A percentile compares a stretch with the other conserved stretches of the same genome.
Evolutionary conservation across 1,140 invertebrate genomes (phyloP).

Genomic region (Anastrepha ludens): DNA sequence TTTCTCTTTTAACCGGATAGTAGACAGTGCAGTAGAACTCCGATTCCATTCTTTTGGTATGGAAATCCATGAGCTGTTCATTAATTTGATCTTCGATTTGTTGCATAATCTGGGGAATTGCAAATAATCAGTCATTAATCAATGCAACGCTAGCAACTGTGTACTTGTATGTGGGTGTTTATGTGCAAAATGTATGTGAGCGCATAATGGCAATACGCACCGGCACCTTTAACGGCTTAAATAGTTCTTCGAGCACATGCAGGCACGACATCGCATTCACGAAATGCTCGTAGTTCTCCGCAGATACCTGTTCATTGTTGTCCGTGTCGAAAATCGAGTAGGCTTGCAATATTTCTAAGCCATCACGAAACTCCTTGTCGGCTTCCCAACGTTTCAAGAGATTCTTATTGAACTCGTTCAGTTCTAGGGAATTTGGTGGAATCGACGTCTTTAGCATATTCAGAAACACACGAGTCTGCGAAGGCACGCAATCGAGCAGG

Average conservation of each 20-base stretch:
- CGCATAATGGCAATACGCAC: constrained; percentile 56
- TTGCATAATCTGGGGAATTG: constrained; percentile 20
- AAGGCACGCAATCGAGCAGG: constrained; percentile 56
- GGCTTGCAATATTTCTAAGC: constrained; percentile 36
- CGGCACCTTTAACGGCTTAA: constrained; percentile 60
- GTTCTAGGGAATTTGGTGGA: not conserved
- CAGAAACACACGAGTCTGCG: constrained; percentile 34
- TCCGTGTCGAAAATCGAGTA: constrained; percentile 10
- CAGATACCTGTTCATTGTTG: not conserved
- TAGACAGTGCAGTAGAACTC: constrained; percentile 69
- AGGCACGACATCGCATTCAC: constrained; percentile 64
- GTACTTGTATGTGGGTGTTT: not conserved
- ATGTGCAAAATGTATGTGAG: not conserved
- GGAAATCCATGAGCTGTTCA: constrained; percentile 62
- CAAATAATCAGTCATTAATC: constrained; percentile 41
- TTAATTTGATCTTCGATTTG: constrained; percentile 63
- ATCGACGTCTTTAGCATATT: constrained; percentile 43
- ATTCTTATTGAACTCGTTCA: constrained; percentile 46
- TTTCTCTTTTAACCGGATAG: constrained; percentile 64
- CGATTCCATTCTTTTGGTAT: constrained; percentile 65
- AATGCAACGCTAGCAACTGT: not conserved
- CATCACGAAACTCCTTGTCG: constrained; percentile 55
- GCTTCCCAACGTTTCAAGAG: constrained; percentile 40
- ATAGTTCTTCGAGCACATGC: constrained; percentile 59
- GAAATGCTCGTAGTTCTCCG: constrained; percentile 65